Conservation (phyloP, 2,888 invertebrate genomes). For the Rhogogaster chlorosoma region DNA sequence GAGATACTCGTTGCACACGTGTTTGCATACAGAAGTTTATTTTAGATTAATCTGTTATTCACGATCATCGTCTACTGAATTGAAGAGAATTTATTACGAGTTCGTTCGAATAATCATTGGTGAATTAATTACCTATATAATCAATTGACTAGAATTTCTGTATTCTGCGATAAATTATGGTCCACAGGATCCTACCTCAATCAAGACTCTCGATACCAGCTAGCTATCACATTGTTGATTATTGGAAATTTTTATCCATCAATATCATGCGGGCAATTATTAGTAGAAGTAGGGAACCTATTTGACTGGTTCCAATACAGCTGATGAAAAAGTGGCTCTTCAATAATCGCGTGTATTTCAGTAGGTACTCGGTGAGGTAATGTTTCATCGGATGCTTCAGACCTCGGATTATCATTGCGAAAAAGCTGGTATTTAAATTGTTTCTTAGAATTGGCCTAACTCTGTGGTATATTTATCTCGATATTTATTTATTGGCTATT, state of each 20-base stretch:
- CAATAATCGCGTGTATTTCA: not conserved
- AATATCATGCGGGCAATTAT: not conserved
- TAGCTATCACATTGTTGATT: not conserved
- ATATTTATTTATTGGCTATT: not conserved
- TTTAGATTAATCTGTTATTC: not conserved
- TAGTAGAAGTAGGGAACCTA: not conserved
- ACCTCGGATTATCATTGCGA: not conserved
- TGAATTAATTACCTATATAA: not conserved
- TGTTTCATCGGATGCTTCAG: not conserved
- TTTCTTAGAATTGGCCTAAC: not conserved
- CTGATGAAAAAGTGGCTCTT: not conserved
- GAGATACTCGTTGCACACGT: not conserved
- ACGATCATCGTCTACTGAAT: not conserved
- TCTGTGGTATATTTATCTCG: not conserved
- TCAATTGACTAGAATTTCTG: not conserved
- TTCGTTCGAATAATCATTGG: not conserved
- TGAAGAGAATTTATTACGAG: not conserved
- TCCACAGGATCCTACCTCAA: not conserved
- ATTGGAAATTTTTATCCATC: not conserved
- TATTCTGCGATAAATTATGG: not conserved
- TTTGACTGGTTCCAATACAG: not conserved
- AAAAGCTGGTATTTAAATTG: constrained; percentile 1
- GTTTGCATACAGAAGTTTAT: not conserved
- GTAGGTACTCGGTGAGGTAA: not conserved
- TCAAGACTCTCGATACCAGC: not conserved